Percentiles rank a stretch among this genome's conserved stretches.
phyloP scores from a whole-genome alignment of 2,113 vertebrate species.

The Entelurus aequoreus region DNA sequence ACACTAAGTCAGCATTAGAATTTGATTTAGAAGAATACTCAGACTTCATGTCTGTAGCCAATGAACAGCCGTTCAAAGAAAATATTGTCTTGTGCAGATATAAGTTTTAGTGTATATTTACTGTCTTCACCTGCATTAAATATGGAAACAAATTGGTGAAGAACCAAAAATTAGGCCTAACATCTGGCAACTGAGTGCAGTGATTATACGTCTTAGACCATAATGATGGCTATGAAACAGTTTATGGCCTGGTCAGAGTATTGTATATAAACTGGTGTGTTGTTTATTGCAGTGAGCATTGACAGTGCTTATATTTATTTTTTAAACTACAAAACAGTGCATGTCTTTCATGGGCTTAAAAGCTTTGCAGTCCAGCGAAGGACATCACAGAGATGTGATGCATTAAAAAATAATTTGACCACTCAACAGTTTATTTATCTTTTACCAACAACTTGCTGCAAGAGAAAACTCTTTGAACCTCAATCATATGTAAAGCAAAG shows the following conservation, averaged over 20 bases:
- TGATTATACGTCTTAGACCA: constrained; percentile 26
- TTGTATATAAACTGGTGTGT: constrained; percentile 35
- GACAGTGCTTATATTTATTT: constrained; percentile 29
- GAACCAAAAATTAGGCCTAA: constrained; percentile 12
- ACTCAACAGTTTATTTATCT: constrained; percentile 15
- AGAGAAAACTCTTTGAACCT: constrained; percentile 7
- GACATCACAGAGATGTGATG: constrained; percentile 14
- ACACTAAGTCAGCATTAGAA: constrained; percentile 9
- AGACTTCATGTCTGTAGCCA: constrained; percentile 41
- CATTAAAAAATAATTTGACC: constrained; percentile 15
- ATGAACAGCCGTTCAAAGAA: constrained; percentile 8
- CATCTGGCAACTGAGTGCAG: constrained; percentile 32
- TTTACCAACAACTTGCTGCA: constrained; percentile 35
- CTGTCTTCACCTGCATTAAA: background rate
- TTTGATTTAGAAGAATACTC: constrained; percentile 32
- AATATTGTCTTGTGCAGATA: constrained; percentile 9
- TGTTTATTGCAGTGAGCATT: constrained; percentile 41
- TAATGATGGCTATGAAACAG: constrained; percentile 3
- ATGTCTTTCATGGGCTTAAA: constrained; percentile 12
- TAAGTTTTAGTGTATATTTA: background rate
- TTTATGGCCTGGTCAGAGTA: constrained; percentile 24
- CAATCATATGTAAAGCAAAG: constrained; percentile 10
- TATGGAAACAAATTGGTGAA: constrained; percentile 23
- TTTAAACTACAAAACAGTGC: constrained; percentile 21
- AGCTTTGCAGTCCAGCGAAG: constrained; percentile 1